These are phyloP conservation scores for Dendronephthya gigantea DNA, from an alignment of 64 coral and sea anemone genomes.

Conservation along the genomic window DNA sequence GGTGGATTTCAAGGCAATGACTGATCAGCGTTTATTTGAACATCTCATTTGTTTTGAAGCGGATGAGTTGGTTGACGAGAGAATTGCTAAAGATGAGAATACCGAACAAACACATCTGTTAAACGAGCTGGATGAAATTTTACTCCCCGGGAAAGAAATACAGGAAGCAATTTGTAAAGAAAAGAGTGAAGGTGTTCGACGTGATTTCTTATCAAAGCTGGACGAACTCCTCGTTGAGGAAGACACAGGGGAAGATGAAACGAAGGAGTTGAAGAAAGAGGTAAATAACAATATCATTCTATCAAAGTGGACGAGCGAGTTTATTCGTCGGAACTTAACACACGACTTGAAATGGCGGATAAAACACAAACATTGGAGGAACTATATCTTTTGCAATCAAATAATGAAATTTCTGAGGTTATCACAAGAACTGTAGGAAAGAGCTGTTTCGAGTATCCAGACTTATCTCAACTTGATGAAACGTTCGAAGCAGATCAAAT, in stretches of 20 bases:
- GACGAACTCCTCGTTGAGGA: not conserved
- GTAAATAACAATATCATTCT: not conserved
- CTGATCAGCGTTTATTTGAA: not conserved
- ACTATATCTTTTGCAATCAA: not conserved
- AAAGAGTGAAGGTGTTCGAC: not conserved
- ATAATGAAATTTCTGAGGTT: not conserved
- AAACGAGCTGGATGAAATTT: not conserved
- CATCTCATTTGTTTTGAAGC: not conserved
- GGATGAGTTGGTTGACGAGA: not conserved
- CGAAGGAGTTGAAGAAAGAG: not conserved
- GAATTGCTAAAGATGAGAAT: not conserved
- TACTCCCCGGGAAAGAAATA: not conserved
- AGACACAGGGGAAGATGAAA: not conserved
- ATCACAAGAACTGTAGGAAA: not conserved
- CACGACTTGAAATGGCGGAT: not conserved
- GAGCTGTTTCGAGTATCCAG: not conserved
- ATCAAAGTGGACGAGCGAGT: not conserved
- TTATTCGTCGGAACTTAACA: not conserved
- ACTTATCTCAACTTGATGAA: not conserved
- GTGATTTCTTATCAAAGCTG: not conserved
- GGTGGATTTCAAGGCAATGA: not conserved
- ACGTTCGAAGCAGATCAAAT: not conserved
- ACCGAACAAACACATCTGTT: not conserved
- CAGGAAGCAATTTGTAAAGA: not conserved
- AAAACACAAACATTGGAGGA: not conserved